Conservation (phyloP, 2,797 vertebrate genomes). For the Hylomyscus alleni region DNA sequence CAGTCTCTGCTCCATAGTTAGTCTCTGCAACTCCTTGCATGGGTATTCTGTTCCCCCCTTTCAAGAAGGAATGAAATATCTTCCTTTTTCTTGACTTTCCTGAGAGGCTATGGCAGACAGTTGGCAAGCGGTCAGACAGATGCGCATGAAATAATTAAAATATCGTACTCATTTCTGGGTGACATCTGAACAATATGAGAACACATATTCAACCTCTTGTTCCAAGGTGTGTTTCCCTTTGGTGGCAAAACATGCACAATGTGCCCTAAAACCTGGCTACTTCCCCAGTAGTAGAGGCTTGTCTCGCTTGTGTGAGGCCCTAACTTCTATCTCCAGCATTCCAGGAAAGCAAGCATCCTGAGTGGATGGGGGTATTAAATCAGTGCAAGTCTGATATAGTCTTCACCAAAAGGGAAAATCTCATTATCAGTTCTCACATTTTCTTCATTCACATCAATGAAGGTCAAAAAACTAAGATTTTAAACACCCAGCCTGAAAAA, state of each 20-base stretch:
- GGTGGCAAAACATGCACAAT: background rate
- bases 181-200: slow-evolving; percentile 10
- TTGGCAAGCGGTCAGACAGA: slow-evolving; percentile 48
- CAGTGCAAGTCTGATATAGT: slow-evolving; percentile 3
- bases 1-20: too few relatives aligned
- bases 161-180: background rate
- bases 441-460: slow-evolving; percentile 9
- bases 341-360: background rate
- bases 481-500: slow-evolving; percentile 19
- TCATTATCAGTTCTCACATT: background rate
- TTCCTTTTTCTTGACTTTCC: too few relatives aligned
- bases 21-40: too few relatives aligned
- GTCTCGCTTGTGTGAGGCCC: background rate
- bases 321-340: too few relatives aligned
- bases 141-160: background rate
- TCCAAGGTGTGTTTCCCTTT: slow-evolving; percentile 7
- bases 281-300: background rate
- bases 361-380: background rate
- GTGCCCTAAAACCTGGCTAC: background rate
- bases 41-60: too few relatives aligned
- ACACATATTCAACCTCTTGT: slow-evolving; percentile 34
- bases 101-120: slow-evolving; percentile 9
- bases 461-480: slow-evolving; percentile 21
- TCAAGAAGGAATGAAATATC: too few relatives aligned
- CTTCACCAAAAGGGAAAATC: background rate